Evolutionary conservation across 2,888 invertebrate species (phyloP).

Genomic region (Syrphus vitripennis): DNA sequence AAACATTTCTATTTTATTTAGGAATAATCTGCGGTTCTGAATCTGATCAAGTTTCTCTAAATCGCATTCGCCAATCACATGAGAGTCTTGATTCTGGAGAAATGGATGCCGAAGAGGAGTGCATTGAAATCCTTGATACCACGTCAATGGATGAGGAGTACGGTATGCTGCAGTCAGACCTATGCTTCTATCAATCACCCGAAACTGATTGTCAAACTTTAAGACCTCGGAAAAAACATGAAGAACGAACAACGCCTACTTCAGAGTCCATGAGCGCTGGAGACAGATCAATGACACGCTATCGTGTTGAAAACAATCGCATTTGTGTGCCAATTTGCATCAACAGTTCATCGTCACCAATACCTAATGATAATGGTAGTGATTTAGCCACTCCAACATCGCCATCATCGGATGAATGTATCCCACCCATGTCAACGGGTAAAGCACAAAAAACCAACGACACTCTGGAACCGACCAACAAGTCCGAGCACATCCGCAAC

Average conservation of each 20-base stretch:
- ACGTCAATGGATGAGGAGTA: constrained; percentile 81
- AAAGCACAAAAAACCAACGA: constrained; percentile 73
- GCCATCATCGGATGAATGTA: constrained; percentile 58
- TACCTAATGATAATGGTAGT: constrained; percentile 62
- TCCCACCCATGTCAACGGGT: constrained; percentile 26
- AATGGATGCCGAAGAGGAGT: constrained; percentile 84
- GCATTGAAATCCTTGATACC: constrained; percentile 81
- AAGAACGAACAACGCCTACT: constrained; percentile 73
- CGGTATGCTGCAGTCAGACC: constrained; percentile 79
- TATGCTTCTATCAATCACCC: constrained; percentile 79
- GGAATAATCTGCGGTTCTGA: constrained; percentile 83
- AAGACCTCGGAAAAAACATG: constrained; percentile 77
- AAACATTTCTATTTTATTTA: constrained; percentile 46
- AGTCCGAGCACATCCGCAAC: constrained; percentile 75
- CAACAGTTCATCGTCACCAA: constrained; percentile 60
- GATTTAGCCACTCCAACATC: constrained; percentile 67
- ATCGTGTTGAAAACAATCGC: constrained; percentile 71
- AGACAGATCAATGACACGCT: constrained; percentile 64
- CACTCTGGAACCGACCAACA: constrained; percentile 73
- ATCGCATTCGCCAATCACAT: constrained; percentile 84
- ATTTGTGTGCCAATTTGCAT: constrained; percentile 74
- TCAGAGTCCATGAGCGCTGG: constrained; percentile 67
- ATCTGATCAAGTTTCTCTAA: constrained; percentile 80
- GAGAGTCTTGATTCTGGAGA: constrained; percentile 89
- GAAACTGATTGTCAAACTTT: constrained; percentile 79